Evolutionary conservation across 2,113 vertebrate species (phyloP), one percentile per base, ranked within the genome.

Genomic region (Urocynchramus pylzowi): DNA sequence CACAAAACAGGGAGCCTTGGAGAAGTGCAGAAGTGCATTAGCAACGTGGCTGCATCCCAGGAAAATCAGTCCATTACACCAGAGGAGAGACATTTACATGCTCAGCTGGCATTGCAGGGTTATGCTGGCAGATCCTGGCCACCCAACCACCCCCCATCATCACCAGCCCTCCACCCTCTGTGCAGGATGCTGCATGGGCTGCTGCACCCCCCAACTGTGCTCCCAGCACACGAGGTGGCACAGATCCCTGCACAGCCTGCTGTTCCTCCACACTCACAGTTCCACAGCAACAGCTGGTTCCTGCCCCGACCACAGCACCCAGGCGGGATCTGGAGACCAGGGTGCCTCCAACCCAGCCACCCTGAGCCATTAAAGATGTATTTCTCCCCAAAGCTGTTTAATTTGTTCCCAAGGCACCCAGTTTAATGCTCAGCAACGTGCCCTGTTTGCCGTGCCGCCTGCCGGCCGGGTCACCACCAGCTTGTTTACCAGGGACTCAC

Each of bases 401-500:
- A 76, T 89, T 71, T 78, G 92, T 95, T 94, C 96, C 91, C 92
- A 96, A 88, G 92, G 74, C 28, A 60, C 44, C 56, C 4, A 2
- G 84, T 26, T 77, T 14, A 42, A 50, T 50, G 79, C 85, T 44
- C 97, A 93, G 89, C 78, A 91, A 90, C 76, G 2, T 6, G 18
- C 74, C 59, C 4, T 94, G 9, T 96, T 93, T 96, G 90, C 89
- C 0, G 0, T 65, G 87, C 88, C 0, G 7, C 61, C 71, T 61
- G 13, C 22, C 3, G 28, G 83, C 94, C 22, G 0, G 57, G 65
- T 37, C 68, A 44, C 68, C 35, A 4, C 56, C 5, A 8, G 27
- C 68, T 49, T 97, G 96, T 97, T 97, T 96, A 94, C 96, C 81
- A 69, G 91, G 69, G 95, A 56, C 90, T 96, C 71, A 89, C 47